Conservation (phyloP, 1,140 invertebrate species). For the Drosophila biarmipes region DNA sequence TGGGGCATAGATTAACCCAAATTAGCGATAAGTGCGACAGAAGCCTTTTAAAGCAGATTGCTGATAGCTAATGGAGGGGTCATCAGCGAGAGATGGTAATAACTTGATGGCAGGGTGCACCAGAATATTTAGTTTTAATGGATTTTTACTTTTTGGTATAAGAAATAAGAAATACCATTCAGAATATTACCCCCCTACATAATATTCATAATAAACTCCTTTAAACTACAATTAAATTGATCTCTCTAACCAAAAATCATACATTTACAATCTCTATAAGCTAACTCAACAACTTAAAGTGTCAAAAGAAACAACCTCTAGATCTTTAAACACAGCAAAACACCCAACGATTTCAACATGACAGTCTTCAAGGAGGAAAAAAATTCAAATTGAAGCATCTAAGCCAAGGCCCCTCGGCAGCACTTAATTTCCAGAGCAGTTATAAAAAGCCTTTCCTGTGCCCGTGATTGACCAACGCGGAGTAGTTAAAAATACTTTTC, state of each 20-base stretch:
- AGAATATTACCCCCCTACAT: too few species aligned
- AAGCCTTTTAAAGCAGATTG: slow-evolving; percentile 31
- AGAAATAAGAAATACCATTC: too few species aligned
- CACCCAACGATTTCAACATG: slow-evolving; percentile 12
- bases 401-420: slow-evolving; percentile 27
- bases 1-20: slow-evolving; percentile 53
- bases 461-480: slow-evolving; percentile 12
- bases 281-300: not conserved
- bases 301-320: slow-evolving; percentile 6
- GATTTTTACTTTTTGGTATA: not conserved
- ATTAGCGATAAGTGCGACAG: slow-evolving; percentile 38
- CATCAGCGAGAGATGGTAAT: slow-evolving; percentile 6
- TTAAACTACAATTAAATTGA: too few species aligned
- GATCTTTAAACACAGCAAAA: not conserved
- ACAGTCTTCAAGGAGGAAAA: slow-evolving; percentile 8
- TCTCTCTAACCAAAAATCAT: too few species aligned
- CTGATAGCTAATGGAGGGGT: slow-evolving; percentile 19
- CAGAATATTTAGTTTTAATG: too few species aligned
- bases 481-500: slow-evolving; percentile 43
- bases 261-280: not conserved
- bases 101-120: not conserved
- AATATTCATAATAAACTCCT: too few species aligned
- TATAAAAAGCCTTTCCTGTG: slow-evolving; percentile 41
- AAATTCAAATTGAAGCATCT: slow-evolving; percentile 22
- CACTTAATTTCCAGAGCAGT: slow-evolving; percentile 26